Conservation (phyloP, 2,113 vertebrate genomes). For the Caracal caracal region DNA sequence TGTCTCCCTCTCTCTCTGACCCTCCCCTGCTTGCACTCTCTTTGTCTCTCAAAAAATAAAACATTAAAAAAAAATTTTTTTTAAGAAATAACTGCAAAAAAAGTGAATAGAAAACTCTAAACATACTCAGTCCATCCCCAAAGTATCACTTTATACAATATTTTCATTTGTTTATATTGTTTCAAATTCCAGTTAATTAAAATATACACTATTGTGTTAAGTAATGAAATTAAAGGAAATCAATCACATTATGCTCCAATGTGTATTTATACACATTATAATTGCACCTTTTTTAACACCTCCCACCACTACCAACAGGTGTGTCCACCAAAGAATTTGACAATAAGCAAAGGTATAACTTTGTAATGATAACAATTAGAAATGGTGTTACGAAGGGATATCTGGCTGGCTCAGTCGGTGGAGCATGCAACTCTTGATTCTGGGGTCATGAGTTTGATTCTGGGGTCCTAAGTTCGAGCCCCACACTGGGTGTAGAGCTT, state of each 20-base stretch:
- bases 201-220: constrained; percentile 15
- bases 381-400: neutral
- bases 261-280: neutral
- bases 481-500: neutral
- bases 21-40: too few species aligned
- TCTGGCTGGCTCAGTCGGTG: neutral
- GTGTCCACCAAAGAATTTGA: neutral
- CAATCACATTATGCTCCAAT: neutral
- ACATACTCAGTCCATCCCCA: neutral
- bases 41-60: too few species aligned
- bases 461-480: neutral
- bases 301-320: neutral
- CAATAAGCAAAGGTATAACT: neutral
- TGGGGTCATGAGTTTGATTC: neutral
- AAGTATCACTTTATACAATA: neutral
- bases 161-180: neutral
- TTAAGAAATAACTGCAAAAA: neutral
- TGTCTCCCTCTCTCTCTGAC: too few species aligned
- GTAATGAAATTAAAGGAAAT: constrained; percentile 22
- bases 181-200: constrained; percentile 36
- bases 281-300: neutral
- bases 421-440: neutral
- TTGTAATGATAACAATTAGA: neutral
- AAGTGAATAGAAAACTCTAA: constrained; percentile 43
- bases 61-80: too few species aligned